Evolutionary conservation across 92 coral and sea anemone genomes (phyloP).

Genomic region (Palythoa grandiflora): DNA sequence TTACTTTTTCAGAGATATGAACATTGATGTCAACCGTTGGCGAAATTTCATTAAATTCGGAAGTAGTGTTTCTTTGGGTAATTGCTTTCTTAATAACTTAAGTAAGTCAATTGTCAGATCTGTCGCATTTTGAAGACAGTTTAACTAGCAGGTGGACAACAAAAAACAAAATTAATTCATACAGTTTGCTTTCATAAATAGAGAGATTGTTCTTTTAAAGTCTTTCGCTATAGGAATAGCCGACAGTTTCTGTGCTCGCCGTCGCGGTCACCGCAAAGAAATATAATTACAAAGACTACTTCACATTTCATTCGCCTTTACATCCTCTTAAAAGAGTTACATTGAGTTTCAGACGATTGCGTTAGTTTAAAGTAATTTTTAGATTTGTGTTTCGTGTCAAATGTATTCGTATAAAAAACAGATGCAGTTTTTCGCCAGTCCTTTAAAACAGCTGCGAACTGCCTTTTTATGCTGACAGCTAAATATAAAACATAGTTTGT

Average conservation of each 20-base stretch:
- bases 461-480: neutral
- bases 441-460: neutral
- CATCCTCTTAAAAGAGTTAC: constrained; percentile 8
- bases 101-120: constrained; percentile 95
- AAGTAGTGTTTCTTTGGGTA: constrained; percentile 87
- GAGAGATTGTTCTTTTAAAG: neutral
- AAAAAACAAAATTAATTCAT: constrained; percentile 33
- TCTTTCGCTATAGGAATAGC: neutral
- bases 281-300: neutral
- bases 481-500: neutral
- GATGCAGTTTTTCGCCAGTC: neutral
- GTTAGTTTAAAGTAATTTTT: neutral
- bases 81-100: constrained; percentile 97
- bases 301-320: neutral
- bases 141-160: constrained; percentile 73
- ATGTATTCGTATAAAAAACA: neutral
- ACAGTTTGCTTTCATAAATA: constrained; percentile 11
- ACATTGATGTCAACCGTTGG: constrained; percentile 78
- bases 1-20: constrained; percentile 63
- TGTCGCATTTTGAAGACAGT: constrained; percentile 82
- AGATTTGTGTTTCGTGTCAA: neutral
- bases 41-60: constrained; percentile 93
- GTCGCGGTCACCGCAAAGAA: neutral
- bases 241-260: neutral
- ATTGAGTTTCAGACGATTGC: neutral